Conservation (phyloP, 1,140 invertebrate genomes). For the Dolichoris vasculosae region DNA sequence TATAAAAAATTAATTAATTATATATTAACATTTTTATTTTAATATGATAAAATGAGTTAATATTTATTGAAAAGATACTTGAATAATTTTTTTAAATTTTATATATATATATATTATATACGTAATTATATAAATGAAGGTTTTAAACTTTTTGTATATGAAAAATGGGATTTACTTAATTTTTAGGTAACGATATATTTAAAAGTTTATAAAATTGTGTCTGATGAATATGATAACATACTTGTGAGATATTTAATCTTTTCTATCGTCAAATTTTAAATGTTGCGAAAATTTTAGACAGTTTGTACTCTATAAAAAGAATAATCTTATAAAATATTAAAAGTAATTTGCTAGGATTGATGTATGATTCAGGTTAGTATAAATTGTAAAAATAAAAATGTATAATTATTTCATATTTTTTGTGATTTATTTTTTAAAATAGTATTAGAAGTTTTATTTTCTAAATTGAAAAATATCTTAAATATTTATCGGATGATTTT, state of each 20-base stretch:
- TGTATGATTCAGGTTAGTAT: neutral
- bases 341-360: neutral
- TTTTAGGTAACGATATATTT: neutral
- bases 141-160: too few species aligned
- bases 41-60: too few species aligned
- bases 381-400: neutral
- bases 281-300: neutral
- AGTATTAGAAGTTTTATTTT: neutral
- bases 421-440: neutral
- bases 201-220: neutral
- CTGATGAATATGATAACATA: neutral
- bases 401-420: neutral
- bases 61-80: too few species aligned
- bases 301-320: neutral
- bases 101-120: too few species aligned
- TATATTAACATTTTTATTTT: too few species aligned
- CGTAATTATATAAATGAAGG: too few species aligned
- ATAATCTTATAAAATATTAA: neutral
- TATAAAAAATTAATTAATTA: too few species aligned
- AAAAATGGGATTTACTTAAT: too few species aligned
- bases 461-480: conserved; percentile 30
- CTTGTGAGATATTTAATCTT: neutral
- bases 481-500: conserved; percentile 19
- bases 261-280: neutral
- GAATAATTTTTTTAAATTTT: too few species aligned